These are phyloP conservation scores for Eubasilissa regina DNA, from an alignment of 1,140 invertebrate species.

Conservation along the genomic window DNA sequence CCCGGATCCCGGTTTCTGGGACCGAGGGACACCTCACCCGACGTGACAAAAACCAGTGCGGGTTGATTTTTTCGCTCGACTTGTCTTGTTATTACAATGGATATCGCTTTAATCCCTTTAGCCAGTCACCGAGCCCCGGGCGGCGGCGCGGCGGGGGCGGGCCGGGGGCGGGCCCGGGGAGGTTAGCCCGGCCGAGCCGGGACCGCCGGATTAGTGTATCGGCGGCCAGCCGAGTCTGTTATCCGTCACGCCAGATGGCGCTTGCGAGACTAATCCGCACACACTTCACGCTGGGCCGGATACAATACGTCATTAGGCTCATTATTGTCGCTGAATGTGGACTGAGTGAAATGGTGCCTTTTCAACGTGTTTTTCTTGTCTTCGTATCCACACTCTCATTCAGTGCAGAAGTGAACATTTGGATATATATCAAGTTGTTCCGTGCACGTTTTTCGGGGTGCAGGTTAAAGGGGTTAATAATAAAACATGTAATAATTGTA, in stretches of 20 bases:
- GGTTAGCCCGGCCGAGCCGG: background rate
- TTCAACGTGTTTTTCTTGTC: too few relatives aligned
- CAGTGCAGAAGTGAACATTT: too few relatives aligned
- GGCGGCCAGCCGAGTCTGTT: constrained; percentile 20
- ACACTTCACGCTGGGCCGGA: background rate
- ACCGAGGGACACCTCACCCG: too few relatives aligned
- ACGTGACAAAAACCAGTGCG: constrained; percentile 13
- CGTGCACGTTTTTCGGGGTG: too few relatives aligned
- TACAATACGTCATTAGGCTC: background rate
- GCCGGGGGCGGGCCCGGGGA: background rate
- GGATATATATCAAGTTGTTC: too few relatives aligned
- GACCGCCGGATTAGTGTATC: constrained; percentile 28
- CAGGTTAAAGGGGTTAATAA: too few relatives aligned
- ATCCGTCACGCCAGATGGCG: constrained; percentile 36
- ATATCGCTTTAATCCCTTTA: constrained; percentile 41
- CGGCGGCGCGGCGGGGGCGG: background rate
- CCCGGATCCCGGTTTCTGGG: too few relatives aligned
- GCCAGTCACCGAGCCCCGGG: constrained; percentile 12
- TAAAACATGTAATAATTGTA: too few relatives aligned
- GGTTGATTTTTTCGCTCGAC: constrained; percentile 39
- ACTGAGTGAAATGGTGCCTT: too few relatives aligned
- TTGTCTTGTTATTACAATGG: constrained; percentile 42
- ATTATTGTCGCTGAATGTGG: background rate
- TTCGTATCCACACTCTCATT: too few relatives aligned
- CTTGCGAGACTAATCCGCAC: constrained; percentile 6